Percentiles rank a stretch among this genome's conserved stretches.
phyloP scores from a whole-genome alignment of 2,888 invertebrate genomes.

The Xylota segnis region DNA sequence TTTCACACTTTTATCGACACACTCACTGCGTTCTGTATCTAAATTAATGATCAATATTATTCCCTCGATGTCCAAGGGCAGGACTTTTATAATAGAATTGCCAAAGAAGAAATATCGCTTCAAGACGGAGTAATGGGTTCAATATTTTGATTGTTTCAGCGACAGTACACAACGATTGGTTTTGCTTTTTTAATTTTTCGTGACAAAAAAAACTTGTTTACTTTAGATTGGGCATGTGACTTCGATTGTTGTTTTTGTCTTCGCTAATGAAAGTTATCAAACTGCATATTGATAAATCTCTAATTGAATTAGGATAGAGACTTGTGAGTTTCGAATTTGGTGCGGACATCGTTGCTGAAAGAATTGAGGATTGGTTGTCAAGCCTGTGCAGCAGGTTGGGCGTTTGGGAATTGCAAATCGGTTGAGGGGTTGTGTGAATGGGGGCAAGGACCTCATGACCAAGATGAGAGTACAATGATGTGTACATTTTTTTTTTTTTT shows the following conservation, averaged over 20 bases:
- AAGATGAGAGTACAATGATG: background rate
- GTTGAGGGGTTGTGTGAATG: background rate
- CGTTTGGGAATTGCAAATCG: background rate
- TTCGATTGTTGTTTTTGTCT: constrained; percentile 53
- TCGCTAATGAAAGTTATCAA: constrained; percentile 45
- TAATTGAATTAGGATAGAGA: constrained; percentile 55
- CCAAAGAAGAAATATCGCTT: constrained; percentile 7
- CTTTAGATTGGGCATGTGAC: constrained; percentile 70
- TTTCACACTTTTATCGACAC: constrained; percentile 63
- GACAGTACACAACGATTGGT: background rate
- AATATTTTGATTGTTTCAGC: background rate
- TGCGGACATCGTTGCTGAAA: too few species aligned
- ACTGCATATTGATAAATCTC: constrained; percentile 46
- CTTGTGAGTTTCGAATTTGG: background rate
- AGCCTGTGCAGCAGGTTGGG: background rate
- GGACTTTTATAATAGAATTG: constrained; percentile 28
- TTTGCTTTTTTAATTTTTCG: constrained; percentile 36
- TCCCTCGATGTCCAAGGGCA: constrained; percentile 54
- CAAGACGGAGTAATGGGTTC: background rate
- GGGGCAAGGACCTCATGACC: constrained; percentile 38
- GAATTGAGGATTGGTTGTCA: background rate
- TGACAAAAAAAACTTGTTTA: constrained; percentile 69
- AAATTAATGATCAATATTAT: constrained; percentile 63
- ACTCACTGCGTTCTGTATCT: constrained; percentile 40
- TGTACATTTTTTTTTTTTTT: background rate